Percentiles rank a stretch among this genome's conserved stretches.
phyloP scores from a whole-genome alignment of 2,113 vertebrate genomes.

The Corythaeola cristata region DNA sequence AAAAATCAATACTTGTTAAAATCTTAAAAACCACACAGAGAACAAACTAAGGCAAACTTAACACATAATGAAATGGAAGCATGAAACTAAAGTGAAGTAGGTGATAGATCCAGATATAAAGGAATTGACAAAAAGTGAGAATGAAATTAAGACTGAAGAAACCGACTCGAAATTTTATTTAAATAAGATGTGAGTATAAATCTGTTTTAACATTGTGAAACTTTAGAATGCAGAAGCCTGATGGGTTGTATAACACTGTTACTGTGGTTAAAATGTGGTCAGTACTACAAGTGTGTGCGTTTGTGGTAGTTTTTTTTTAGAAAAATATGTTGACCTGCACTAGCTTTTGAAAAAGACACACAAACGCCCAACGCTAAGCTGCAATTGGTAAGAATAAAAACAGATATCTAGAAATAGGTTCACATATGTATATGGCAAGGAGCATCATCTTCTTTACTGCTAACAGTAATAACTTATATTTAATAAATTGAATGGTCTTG shows the following conservation, averaged over 20 bases:
- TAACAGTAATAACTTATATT: background rate
- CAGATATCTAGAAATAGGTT: background rate
- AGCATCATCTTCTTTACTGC: background rate
- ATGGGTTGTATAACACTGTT: background rate
- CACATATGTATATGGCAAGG: background rate
- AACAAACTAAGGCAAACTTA: background rate
- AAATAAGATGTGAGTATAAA: background rate
- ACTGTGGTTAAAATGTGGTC: constrained; percentile 23
- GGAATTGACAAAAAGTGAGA: background rate
- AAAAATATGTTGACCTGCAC: background rate
- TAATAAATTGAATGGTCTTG: background rate
- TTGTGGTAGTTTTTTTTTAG: background rate
- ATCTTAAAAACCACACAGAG: background rate
- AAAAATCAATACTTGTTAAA: constrained; percentile 18
- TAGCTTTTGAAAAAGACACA: background rate
- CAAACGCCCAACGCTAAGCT: background rate
- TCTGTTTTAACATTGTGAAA: background rate
- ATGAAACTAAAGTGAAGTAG: background rate
- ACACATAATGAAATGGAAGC: background rate
- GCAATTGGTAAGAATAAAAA: background rate
- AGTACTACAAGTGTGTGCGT: background rate
- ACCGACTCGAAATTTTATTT: background rate
- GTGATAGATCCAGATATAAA: background rate
- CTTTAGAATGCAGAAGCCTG: background rate
- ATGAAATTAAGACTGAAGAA: background rate